Evolutionary conservation across 1,140 invertebrate species (phyloP).

Genomic region (Eciton burchellii): DNA sequence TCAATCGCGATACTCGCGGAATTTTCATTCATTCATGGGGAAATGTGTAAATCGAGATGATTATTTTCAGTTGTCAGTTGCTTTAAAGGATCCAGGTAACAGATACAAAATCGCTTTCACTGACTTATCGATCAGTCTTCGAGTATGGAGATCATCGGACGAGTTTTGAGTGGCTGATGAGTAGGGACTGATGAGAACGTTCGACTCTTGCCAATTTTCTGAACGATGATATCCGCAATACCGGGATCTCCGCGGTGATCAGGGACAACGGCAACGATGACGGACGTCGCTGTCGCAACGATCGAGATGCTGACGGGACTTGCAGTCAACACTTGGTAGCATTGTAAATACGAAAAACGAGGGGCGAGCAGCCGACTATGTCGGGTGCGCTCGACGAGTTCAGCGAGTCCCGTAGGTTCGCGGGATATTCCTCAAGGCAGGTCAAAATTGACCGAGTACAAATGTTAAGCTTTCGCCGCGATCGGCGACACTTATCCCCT

Average conservation of each 20-base stretch:
- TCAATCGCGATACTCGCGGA: too few relatives aligned
- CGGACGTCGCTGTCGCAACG: background rate
- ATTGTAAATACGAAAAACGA: slow-evolving; percentile 46
- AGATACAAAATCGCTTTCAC: too few relatives aligned
- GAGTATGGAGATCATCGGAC: background rate
- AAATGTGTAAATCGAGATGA: background rate
- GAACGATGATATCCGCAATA: background rate
- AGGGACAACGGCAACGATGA: background rate
- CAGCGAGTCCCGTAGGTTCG: background rate
- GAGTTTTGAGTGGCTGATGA: too few relatives aligned
- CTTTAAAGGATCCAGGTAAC: too few relatives aligned
- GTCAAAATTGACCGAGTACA: slow-evolving; percentile 50
- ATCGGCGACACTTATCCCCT: slow-evolving; percentile 18
- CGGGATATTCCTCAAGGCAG: slow-evolving; percentile 1
- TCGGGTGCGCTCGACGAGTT: background rate
- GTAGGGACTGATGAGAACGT: too few relatives aligned
- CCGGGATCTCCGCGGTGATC: slow-evolving; percentile 12
- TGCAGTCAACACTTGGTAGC: slow-evolving; percentile 26
- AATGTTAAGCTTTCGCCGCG: slow-evolving; percentile 38
- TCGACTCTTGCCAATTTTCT: background rate
- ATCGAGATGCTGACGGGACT: background rate
- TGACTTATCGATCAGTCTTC: too few relatives aligned
- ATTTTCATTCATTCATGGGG: too few relatives aligned
- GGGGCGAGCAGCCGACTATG: slow-evolving; percentile 9
- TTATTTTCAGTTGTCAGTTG: background rate